These are phyloP conservation scores for Limnephilus auricula DNA, from an alignment of 2,888 invertebrate genomes.

Conservation along the genomic window DNA sequence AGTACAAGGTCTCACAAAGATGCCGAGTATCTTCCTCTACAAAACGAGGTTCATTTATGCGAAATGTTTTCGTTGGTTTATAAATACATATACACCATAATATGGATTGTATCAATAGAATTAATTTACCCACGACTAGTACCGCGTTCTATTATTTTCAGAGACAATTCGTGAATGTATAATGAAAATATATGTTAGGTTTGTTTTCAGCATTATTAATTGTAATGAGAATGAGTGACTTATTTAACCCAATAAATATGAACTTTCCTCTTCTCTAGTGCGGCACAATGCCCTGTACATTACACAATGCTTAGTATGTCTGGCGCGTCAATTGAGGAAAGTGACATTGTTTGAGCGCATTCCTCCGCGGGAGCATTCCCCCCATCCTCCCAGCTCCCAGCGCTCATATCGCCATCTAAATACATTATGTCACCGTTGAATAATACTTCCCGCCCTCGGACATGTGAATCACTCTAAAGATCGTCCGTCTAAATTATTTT, in stretches of 20 bases:
- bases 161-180: neutral
- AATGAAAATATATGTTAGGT: neutral
- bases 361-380: neutral
- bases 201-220: neutral
- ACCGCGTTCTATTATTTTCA: neutral
- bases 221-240: neutral
- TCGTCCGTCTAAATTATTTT: slow-evolving; percentile 43
- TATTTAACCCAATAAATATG: neutral
- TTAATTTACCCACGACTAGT: neutral
- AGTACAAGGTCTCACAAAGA: too few relatives aligned
- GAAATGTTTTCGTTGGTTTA: too few relatives aligned
- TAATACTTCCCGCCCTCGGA: slow-evolving; percentile 38
- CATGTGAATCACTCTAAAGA: slow-evolving; percentile 47
- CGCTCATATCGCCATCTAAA: neutral
- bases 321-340: slow-evolving; percentile 41
- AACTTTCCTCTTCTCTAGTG: neutral
- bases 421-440: slow-evolving; percentile 26
- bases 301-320: slow-evolving; percentile 10
- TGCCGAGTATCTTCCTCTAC: too few relatives aligned
- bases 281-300: neutral
- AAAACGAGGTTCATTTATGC: too few relatives aligned
- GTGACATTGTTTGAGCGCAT: slow-evolving; percentile 39
- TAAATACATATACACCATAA: too few relatives aligned
- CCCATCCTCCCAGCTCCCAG: neutral
- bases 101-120: too few relatives aligned